These are phyloP conservation scores for Diorhabda carinulata DNA, from an alignment of 1,140 invertebrate genomes.

Conservation along the genomic window DNA sequence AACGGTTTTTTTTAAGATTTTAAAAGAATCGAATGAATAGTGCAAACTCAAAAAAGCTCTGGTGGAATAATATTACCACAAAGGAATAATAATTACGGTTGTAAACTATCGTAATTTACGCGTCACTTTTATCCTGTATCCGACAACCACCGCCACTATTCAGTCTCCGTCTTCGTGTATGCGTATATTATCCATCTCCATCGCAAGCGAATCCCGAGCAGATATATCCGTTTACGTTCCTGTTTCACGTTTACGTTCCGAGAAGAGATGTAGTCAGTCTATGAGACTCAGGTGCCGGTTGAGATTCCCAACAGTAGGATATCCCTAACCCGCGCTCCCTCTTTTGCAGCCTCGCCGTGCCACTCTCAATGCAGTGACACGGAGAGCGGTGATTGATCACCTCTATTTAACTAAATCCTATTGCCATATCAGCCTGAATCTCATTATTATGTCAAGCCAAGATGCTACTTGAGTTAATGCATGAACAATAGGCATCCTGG, in stretches of 20 bases:
- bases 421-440: conserved; percentile 47
- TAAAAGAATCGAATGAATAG: too few relatives aligned
- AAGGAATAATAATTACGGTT: too few relatives aligned
- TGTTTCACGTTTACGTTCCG: not conserved
- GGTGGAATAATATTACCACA: too few relatives aligned
- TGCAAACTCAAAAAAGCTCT: too few relatives aligned
- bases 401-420: conserved; percentile 48
- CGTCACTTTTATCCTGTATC: too few relatives aligned
- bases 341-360: conserved; percentile 22
- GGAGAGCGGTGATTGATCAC: conserved; percentile 45
- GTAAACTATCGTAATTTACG: too few relatives aligned
- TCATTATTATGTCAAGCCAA: conserved; percentile 49
- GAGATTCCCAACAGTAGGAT: conserved; percentile 15
- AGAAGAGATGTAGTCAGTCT: conserved; percentile 1
- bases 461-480: conserved; percentile 49
- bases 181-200: conserved; percentile 16
- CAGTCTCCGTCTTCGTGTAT: conserved; percentile 9
- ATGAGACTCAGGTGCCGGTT: conserved; percentile 21
- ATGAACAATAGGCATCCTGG: conserved; percentile 46
- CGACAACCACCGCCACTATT: not conserved
- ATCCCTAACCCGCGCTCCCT: conserved; percentile 15
- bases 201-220: not conserved
- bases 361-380: conserved; percentile 42
- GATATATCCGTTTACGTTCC: conserved; percentile 5
- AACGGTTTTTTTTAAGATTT: too few relatives aligned